Evolutionary conservation across 2,888 invertebrate genomes (phyloP).

Genomic region (Cosmopolites sordidus): DNA sequence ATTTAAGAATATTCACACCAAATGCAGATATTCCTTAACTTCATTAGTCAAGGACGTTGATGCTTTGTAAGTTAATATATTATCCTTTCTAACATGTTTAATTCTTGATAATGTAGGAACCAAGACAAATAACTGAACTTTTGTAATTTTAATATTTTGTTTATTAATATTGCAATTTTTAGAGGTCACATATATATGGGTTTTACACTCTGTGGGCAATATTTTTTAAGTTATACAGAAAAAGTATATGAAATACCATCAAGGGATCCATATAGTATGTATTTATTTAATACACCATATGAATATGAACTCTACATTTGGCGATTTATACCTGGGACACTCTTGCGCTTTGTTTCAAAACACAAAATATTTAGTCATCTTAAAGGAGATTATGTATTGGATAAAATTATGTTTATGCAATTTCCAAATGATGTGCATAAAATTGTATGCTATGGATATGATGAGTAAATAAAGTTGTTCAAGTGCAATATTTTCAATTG

Average conservation of each 20-base stretch:
- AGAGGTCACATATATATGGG: slow-evolving; percentile 93
- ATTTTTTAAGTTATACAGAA: slow-evolving; percentile 77
- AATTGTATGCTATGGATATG: slow-evolving; percentile 63
- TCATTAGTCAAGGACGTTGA: slow-evolving; percentile 36
- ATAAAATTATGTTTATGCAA: slow-evolving; percentile 65
- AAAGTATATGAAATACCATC: slow-evolving; percentile 34
- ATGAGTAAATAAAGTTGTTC: slow-evolving; percentile 50
- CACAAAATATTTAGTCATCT: slow-evolving; percentile 47
- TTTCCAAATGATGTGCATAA: slow-evolving; percentile 65
- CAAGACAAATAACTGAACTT: too few relatives aligned
- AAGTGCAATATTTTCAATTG: not conserved
- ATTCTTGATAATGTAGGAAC: not conserved
- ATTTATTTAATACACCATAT: slow-evolving; percentile 29
- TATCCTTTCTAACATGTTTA: not conserved
- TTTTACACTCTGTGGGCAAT: slow-evolving; percentile 90
- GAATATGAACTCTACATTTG: slow-evolving; percentile 47
- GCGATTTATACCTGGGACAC: slow-evolving; percentile 46
- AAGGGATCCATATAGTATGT: slow-evolving; percentile 21
- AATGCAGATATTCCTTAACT: slow-evolving; percentile 41
- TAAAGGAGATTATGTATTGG: slow-evolving; percentile 39
- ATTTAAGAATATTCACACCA: slow-evolving; percentile 44
- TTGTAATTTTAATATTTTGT: not conserved
- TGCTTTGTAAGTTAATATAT: slow-evolving; percentile 37
- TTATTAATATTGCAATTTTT: slow-evolving; percentile 27
- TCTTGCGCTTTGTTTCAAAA: slow-evolving; percentile 42